phyloP scores from a whole-genome alignment of 37 sponge, comb jelly and placozoan genomes.

The Cladorhizidae sp. region DNA sequence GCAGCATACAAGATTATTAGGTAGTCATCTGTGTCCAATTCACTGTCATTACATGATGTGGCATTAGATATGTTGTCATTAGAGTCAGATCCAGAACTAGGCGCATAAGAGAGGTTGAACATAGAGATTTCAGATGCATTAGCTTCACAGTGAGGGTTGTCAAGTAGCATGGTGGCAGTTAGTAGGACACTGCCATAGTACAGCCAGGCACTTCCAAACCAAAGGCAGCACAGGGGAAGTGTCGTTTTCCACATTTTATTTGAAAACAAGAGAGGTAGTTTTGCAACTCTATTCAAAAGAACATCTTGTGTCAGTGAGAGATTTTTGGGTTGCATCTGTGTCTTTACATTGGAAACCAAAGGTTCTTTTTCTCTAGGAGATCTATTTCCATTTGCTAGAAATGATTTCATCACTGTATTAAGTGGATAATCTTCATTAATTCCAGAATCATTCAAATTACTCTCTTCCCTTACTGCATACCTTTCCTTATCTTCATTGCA shows the following conservation, averaged over 20 bases:
- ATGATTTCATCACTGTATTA: too few species aligned
- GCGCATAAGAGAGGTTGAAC: not conserved
- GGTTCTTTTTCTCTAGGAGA: not conserved
- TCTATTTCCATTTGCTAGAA: too few species aligned
- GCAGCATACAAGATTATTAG: slow-evolving; percentile 65
- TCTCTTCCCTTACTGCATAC: not conserved
- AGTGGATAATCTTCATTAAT: too few species aligned
- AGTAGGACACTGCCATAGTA: slow-evolving; percentile 74
- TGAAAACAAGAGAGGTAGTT: slow-evolving; percentile 20
- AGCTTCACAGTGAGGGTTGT: slow-evolving; percentile 63
- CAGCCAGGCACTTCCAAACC: slow-evolving; percentile 55
- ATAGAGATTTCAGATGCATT: not conserved
- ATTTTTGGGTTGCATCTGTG: not conserved
- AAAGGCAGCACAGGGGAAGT: slow-evolving; percentile 29
- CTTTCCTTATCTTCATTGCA: not conserved
- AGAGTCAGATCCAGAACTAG: not conserved
- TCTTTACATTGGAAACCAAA: too few species aligned
- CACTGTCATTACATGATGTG: not conserved
- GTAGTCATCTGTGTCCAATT: slow-evolving; percentile 50
- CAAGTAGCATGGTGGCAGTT: slow-evolving; percentile 58
- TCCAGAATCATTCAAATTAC: not conserved
- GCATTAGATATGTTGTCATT: not conserved
- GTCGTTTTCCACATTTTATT: slow-evolving; percentile 72
- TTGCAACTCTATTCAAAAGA: not conserved
- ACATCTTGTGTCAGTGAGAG: not conserved